Conservation (phyloP, 2,113 vertebrate species). For the Phainopepla nitens region DNA sequence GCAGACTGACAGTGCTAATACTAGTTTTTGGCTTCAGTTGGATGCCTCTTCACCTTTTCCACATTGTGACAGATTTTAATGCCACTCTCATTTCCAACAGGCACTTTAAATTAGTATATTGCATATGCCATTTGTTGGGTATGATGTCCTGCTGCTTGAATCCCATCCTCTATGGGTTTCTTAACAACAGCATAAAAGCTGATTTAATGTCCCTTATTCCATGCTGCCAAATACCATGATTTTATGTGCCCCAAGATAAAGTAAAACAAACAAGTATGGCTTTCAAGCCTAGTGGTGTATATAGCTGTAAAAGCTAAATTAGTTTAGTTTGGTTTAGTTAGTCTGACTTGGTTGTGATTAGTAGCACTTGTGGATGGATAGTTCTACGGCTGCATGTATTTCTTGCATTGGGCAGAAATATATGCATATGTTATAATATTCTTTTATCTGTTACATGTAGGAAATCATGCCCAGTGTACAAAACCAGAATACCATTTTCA, state of each 20-base stretch:
- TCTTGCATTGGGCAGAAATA: slow-evolving; percentile 14
- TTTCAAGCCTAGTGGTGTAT: neutral
- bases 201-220: slow-evolving; percentile 78
- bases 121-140: slow-evolving; percentile 82
- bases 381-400: neutral
- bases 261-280: neutral
- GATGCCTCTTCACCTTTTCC: slow-evolving; percentile 85
- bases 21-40: slow-evolving; percentile 81
- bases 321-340: neutral
- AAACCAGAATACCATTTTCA: neutral
- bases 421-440: neutral
- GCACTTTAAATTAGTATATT: slow-evolving; percentile 83
- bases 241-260: slow-evolving; percentile 8
- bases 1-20: slow-evolving; percentile 77
- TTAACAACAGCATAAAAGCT: slow-evolving; percentile 83
- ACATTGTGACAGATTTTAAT: slow-evolving; percentile 83
- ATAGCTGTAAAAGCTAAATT: neutral
- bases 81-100: slow-evolving; percentile 81
- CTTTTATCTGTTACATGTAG: neutral
- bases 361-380: neutral
- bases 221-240: slow-evolving; percentile 72
- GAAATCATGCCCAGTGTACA: neutral
- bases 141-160: slow-evolving; percentile 85
- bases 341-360: neutral
- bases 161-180: slow-evolving; percentile 82